phyloP scores from a whole-genome alignment of 2,888 invertebrate genomes.

The Coelopa pilipes region DNA sequence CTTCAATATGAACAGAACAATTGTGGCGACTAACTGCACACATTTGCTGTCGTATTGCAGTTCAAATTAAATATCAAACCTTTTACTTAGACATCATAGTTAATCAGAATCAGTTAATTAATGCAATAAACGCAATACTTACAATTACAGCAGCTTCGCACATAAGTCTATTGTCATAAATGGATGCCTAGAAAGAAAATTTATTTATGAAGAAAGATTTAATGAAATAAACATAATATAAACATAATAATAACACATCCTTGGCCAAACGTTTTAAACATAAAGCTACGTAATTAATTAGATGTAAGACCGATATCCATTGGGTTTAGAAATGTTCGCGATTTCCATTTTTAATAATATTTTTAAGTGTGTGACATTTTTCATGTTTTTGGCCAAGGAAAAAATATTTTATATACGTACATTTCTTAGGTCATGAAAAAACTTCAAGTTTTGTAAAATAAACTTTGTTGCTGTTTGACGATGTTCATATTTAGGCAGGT shows the following conservation, averaged over 20 bases:
- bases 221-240: too few species aligned
- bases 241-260: too few species aligned
- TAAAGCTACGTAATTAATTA: too few species aligned
- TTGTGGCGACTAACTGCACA: constrained; percentile 55
- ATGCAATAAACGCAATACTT: constrained; percentile 9
- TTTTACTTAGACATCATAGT: constrained; percentile 57
- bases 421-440: constrained; percentile 46
- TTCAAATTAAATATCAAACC: constrained; percentile 53
- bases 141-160: constrained; percentile 17
- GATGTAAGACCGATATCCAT: too few species aligned
- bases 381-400: too few species aligned
- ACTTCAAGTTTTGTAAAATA: constrained; percentile 52
- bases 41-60: constrained; percentile 25
- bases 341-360: too few species aligned
- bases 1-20: constrained; percentile 8
- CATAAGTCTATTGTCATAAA: constrained; percentile 37
- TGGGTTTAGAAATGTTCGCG: too few species aligned
- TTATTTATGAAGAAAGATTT: not conserved
- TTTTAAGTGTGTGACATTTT: too few species aligned
- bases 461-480: constrained; percentile 49
- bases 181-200: constrained; percentile 38
- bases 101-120: not conserved
- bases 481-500: constrained; percentile 49
- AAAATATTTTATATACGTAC: constrained; percentile 42
- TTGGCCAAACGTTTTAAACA: too few species aligned